Evolutionary conservation across 2,797 vertebrate genomes (phyloP).

Genomic region (Gobionotothen gibberifrons): DNA sequence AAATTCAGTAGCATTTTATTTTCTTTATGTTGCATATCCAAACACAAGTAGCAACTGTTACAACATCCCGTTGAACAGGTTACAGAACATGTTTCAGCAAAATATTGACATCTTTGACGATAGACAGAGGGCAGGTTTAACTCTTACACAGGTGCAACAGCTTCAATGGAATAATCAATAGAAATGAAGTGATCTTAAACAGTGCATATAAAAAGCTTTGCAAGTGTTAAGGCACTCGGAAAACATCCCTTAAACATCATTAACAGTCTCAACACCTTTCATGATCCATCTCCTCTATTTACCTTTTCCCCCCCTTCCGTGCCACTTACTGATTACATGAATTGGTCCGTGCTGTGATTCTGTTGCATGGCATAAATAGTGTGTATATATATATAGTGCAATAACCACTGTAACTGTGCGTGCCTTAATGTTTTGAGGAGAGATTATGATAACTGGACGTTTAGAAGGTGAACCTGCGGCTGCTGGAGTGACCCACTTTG

Average conservation of each 20-base stretch:
- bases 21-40: slow-evolving; percentile 48
- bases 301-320: not conserved
- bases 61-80: not conserved
- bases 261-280: not conserved
- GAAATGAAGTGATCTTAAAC: slow-evolving; percentile 12
- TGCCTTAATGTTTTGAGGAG: slow-evolving; percentile 47
- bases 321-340: not conserved
- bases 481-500: slow-evolving; percentile 87
- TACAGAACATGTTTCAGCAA: slow-evolving; percentile 22
- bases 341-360: slow-evolving; percentile 62
- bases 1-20: not conserved
- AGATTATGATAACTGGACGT: not conserved
- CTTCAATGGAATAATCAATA: slow-evolving; percentile 11
- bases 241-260: slow-evolving; percentile 22
- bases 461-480: slow-evolving; percentile 88
- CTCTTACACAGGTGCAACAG: not conserved
- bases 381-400: slow-evolving; percentile 58
- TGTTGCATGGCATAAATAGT: slow-evolving; percentile 42
- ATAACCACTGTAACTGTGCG: slow-evolving; percentile 26
- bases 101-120: slow-evolving; percentile 23
- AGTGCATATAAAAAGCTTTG: slow-evolving; percentile 37
- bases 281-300: not conserved
- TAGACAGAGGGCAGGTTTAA: not conserved
- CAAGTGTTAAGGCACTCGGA: slow-evolving; percentile 73
- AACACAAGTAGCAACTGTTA: slow-evolving; percentile 20